Conservation (phyloP, 2,888 invertebrate genomes). For the Aplocera efformata region DNA sequence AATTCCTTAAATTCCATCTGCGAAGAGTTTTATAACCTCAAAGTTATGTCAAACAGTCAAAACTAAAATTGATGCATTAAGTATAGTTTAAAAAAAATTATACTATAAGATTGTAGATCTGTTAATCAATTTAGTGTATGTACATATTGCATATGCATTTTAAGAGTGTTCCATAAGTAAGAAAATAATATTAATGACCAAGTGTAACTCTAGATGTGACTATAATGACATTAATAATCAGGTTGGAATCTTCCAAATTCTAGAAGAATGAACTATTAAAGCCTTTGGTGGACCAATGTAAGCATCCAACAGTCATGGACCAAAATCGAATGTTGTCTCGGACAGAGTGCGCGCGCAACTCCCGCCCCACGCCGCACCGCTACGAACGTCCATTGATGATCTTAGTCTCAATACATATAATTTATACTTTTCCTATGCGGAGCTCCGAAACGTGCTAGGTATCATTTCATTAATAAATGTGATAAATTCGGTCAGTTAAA, state of each 20-base stretch:
- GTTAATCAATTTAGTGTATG: too few relatives aligned
- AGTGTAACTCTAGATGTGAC: too few relatives aligned
- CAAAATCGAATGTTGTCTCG: conserved; percentile 80
- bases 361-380: conserved; percentile 64
- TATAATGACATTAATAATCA: conserved; percentile 25
- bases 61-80: too few relatives aligned
- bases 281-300: conserved; percentile 70
- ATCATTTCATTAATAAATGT: conserved; percentile 13
- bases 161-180: too few relatives aligned
- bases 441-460: conserved; percentile 26
- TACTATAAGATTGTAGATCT: too few relatives aligned
- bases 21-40: too few relatives aligned
- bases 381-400: conserved; percentile 76
- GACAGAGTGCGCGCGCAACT: conserved; percentile 71
- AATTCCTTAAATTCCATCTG: too few relatives aligned
- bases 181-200: too few relatives aligned
- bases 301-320: conserved; percentile 80
- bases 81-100: too few relatives aligned
- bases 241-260: conserved; percentile 53
- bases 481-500: neutral
- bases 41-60: too few relatives aligned
- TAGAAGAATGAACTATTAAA: conserved; percentile 78
- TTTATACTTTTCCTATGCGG: conserved; percentile 51
- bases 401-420: conserved; percentile 67
- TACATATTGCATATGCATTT: too few relatives aligned